Evolutionary conservation across 2,888 invertebrate species (phyloP).

Genomic region (Pediacus dermestoides): DNA sequence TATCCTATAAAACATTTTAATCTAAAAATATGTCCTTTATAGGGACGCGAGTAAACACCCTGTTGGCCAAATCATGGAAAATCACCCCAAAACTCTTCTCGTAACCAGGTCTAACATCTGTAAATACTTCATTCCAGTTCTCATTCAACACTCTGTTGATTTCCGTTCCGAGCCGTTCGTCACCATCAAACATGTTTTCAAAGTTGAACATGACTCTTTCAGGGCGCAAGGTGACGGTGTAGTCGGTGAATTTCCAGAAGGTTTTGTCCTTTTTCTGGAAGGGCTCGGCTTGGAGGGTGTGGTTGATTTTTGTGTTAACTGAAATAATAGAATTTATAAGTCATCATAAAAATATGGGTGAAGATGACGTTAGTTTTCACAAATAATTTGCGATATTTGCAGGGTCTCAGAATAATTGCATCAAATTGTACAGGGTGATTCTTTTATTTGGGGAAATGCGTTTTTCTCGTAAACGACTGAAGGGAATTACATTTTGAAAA

Average conservation of each 20-base stretch:
- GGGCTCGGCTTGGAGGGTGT: conserved; percentile 61
- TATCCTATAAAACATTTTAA: too few relatives aligned
- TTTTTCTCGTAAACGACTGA: too few relatives aligned
- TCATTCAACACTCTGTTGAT: conserved; percentile 44
- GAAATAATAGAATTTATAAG: conserved; percentile 28
- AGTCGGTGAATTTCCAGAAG: conserved; percentile 63
- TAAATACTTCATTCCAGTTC: conserved; percentile 42
- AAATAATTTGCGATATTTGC: too few relatives aligned
- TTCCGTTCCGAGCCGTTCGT: conserved; percentile 37
- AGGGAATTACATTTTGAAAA: too few relatives aligned
- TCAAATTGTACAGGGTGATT: too few relatives aligned
- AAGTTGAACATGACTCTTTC: conserved; percentile 60
- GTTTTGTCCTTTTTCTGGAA: conserved; percentile 59
- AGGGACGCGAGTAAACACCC: conserved; percentile 66
- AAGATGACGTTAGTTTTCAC: too few relatives aligned
- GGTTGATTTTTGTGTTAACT: conserved; percentile 63
- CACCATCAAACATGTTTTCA: conserved; percentile 58
- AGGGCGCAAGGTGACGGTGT: conserved; percentile 61
- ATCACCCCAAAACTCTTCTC: conserved; percentile 65
- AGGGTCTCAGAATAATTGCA: too few relatives aligned
- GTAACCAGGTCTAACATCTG: conserved; percentile 60
- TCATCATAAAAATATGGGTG: too few relatives aligned
- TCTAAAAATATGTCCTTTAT: conserved; percentile 55
- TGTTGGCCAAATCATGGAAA: conserved; percentile 63
- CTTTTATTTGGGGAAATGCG: too few relatives aligned